phyloP scores from a whole-genome alignment of 2,113 vertebrate species.

The Thamnaconus septentrionalis region DNA sequence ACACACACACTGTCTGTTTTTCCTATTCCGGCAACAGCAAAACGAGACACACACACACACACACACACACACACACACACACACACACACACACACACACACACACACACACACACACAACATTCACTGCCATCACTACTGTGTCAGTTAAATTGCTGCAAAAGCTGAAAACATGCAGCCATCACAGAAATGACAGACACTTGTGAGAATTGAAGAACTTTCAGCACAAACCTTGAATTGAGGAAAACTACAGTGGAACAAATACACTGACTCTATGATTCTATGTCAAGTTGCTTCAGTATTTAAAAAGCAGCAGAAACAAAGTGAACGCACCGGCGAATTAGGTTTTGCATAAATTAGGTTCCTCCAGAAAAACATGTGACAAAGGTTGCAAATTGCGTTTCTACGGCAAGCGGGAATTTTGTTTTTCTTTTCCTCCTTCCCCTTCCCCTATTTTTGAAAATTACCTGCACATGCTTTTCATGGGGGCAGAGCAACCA shows the following conservation, averaged over 20 bases:
- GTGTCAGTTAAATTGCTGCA: too few species aligned
- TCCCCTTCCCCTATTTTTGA: too few species aligned
- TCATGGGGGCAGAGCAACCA: constrained; percentile 1
- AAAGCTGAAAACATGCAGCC: too few species aligned
- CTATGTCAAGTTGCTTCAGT: constrained; percentile 60
- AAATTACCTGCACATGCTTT: constrained; percentile 43
- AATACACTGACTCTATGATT: constrained; percentile 38
- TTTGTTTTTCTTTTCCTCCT: too few species aligned
- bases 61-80: too few species aligned
- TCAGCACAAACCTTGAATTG: neutral
- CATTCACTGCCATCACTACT: too few species aligned
- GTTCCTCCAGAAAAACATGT: constrained; percentile 37
- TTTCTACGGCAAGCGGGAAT: neutral
- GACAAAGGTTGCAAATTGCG: constrained; percentile 24
- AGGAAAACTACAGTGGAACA: too few species aligned
- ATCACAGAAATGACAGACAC: neutral
- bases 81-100: too few species aligned
- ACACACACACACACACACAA: too few species aligned
- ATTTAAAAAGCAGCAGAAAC: constrained; percentile 23
- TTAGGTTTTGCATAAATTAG: constrained; percentile 37
- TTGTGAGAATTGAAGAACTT: constrained; percentile 19
- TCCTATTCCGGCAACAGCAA: too few species aligned
- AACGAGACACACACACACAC: too few species aligned
- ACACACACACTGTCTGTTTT: constrained; percentile 10
- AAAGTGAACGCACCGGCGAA: constrained; percentile 22